A percentile compares a stretch with the other conserved stretches of the same genome.
phyloP scores from a whole-genome alignment of 2,797 vertebrate genomes.

The Hyperoplus immaculatus region DNA sequence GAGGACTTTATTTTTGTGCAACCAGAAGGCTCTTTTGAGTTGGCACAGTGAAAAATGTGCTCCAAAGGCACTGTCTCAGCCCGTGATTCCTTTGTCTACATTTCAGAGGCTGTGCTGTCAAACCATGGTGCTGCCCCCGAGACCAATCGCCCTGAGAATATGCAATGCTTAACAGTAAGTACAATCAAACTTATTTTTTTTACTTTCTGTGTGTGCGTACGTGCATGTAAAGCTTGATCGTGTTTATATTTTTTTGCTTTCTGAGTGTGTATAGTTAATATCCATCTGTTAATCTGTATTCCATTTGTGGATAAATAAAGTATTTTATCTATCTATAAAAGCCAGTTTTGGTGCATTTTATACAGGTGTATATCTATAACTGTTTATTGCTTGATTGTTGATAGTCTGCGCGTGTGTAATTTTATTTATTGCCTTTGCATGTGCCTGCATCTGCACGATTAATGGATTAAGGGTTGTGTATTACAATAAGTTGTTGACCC shows the following conservation, averaged over 20 bases:
- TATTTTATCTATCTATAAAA: no score
- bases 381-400: not conserved
- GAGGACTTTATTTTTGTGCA: slow-evolving; percentile 69
- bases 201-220: slow-evolving; percentile 14
- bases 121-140: slow-evolving; percentile 81
- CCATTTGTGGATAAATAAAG: no score
- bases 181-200: slow-evolving; percentile 9
- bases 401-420: not conserved
- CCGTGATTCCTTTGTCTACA: slow-evolving; percentile 83
- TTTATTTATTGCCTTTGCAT: slow-evolving; percentile 5
- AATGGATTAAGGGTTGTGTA: slow-evolving; percentile 26
- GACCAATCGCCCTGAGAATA: slow-evolving; percentile 80
- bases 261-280: not conserved
- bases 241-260: not conserved
- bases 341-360: no score
- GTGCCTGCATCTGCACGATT: slow-evolving; percentile 28
- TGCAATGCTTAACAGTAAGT: slow-evolving; percentile 91
- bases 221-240: slow-evolving; percentile 8
- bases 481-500: slow-evolving; percentile 59
- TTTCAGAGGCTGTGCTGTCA: slow-evolving; percentile 85
- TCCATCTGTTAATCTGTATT: not conserved
- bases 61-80: slow-evolving; percentile 85
- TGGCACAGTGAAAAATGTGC: slow-evolving; percentile 80
- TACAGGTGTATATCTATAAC: not conserved
- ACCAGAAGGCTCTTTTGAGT: slow-evolving; percentile 60